Evolutionary conservation across 2,888 invertebrate species (phyloP).

Genomic region (Andrena fulva): DNA sequence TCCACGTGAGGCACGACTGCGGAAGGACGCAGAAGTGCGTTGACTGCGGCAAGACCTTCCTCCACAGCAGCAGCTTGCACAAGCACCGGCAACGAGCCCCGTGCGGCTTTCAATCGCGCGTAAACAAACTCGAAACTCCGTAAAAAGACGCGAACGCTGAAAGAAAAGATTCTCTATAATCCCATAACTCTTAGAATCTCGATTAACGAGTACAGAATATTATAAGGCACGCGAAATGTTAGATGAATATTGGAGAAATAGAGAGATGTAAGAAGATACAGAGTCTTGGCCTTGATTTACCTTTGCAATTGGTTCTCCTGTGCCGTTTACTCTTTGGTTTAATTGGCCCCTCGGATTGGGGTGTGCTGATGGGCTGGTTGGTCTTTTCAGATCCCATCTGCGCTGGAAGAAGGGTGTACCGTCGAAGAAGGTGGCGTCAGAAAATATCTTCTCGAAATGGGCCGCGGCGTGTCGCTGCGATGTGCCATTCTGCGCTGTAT

Average conservation of each 20-base stretch:
- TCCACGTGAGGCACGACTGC: conserved; percentile 76
- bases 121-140: neutral
- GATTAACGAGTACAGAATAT: neutral
- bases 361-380: conserved; percentile 20
- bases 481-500: too few species aligned
- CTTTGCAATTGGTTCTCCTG: neutral
- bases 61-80: conserved; percentile 74
- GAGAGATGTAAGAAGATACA: conserved; percentile 2
- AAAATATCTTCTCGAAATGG: neutral
- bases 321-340: neutral
- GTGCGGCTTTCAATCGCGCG: conserved; percentile 58
- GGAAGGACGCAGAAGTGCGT: conserved; percentile 73
- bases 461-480: too few species aligned
- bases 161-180: neutral
- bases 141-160: neutral
- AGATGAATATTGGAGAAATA: neutral
- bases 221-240: neutral
- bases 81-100: conserved; percentile 66
- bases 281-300: neutral
- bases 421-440: neutral
- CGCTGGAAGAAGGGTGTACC: neutral
- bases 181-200: neutral
- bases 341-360: neutral
- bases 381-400: conserved; percentile 29
- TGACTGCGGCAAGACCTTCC: conserved; percentile 71